Conservation (phyloP, 2,113 vertebrate genomes). For the Hippopotamus amphibius region DNA sequence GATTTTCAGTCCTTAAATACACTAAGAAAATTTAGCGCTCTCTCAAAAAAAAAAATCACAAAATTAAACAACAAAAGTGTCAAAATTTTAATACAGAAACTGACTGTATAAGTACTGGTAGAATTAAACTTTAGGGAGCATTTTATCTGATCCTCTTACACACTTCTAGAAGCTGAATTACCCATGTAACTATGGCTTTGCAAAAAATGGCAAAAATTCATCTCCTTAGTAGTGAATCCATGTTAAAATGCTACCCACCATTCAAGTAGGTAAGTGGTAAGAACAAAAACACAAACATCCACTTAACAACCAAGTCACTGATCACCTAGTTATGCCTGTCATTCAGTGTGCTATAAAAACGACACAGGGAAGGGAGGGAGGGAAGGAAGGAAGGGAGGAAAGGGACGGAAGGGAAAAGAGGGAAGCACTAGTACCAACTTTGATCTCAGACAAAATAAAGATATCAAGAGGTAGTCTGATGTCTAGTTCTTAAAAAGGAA, state of each 20-base stretch:
- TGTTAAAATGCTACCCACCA: not conserved
- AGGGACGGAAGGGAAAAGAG: not conserved
- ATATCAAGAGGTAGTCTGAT: not conserved
- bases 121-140: slow-evolving; percentile 40
- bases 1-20: slow-evolving; percentile 34
- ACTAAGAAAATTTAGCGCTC: not conserved
- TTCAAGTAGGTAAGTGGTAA: not conserved
- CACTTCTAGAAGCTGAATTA: slow-evolving; percentile 18
- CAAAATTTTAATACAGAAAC: not conserved
- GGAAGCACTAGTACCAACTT: not conserved
- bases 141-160: not conserved
- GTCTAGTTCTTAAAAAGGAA: slow-evolving; percentile 1
- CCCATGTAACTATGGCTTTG: not conserved
- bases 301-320: not conserved
- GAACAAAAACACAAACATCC: not conserved
- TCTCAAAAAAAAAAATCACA: not conserved
- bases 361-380: not conserved
- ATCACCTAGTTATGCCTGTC: not conserved
- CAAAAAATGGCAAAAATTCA: not conserved
- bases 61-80: not conserved
- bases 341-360: not conserved
- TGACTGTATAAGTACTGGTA: not conserved
- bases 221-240: not conserved
- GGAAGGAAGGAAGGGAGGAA: not conserved
- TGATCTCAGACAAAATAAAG: not conserved